phyloP scores from a whole-genome alignment of 2,113 vertebrate genomes.

The Gasterosteus nipponicus region DNA sequence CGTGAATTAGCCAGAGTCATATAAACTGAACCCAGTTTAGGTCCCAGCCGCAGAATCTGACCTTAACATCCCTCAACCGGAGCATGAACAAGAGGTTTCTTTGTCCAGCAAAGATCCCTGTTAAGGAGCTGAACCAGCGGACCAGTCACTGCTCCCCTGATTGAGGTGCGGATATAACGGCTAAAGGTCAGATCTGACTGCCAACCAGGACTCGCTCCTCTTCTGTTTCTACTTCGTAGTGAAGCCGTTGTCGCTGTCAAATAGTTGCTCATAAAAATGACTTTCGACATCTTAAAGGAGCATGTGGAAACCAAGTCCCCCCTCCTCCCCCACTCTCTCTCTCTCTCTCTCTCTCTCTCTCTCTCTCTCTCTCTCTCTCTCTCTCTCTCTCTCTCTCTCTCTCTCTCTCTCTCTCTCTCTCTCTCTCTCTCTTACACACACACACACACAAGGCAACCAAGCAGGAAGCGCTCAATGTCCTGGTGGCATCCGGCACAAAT shows the following conservation, averaged over 20 bases:
- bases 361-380: background rate
- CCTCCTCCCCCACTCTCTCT: background rate
- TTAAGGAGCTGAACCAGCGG: background rate
- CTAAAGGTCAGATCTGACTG: slow-evolving; percentile 10
- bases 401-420: background rate
- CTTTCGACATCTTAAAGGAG: background rate
- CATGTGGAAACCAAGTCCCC: slow-evolving; percentile 35
- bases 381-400: background rate
- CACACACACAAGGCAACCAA: slow-evolving; percentile 24
- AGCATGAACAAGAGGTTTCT: background rate
- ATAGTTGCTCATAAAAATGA: too few relatives aligned
- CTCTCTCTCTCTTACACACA: background rate
- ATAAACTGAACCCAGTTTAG: too few relatives aligned
- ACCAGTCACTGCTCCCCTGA: background rate
- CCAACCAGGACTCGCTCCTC: background rate
- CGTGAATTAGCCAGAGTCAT: slow-evolving; percentile 57
- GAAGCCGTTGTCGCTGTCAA: too few relatives aligned
- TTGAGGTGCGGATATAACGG: background rate
- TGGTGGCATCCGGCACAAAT: slow-evolving; percentile 21
- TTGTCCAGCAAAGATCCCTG: background rate
- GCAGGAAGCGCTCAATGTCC: slow-evolving; percentile 22
- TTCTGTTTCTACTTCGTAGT: background rate
- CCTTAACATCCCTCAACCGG: slow-evolving; percentile 2
- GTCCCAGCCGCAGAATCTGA: slow-evolving; percentile 8
- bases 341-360: background rate